Percentiles rank a stretch among this genome's conserved stretches.
phyloP scores from a whole-genome alignment of 2,888 invertebrate species.

The Tupiocoris notatus region DNA sequence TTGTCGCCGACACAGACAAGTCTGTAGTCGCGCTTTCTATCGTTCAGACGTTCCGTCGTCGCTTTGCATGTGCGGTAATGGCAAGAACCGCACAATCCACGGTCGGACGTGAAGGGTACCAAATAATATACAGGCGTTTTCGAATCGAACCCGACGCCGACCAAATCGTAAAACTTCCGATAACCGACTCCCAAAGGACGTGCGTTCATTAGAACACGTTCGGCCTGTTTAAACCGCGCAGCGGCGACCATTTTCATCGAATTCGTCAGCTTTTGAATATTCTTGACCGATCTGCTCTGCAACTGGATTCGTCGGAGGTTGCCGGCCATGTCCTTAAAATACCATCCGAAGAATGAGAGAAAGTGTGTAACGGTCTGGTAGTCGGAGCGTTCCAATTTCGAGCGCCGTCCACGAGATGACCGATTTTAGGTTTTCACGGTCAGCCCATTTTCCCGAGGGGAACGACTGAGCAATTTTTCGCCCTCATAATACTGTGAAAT shows the following conservation, averaged over 20 bases:
- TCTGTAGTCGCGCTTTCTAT: conserved; percentile 10
- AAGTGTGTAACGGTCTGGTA: conserved; percentile 37
- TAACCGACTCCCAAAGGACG: conserved; percentile 44
- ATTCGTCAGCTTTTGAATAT: conserved; percentile 46
- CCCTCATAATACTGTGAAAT: no score
- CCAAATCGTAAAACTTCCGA: conserved; percentile 43
- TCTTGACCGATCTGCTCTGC: conserved; percentile 42
- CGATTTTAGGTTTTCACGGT: no score
- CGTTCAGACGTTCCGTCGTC: neutral
- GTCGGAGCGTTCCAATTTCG: conserved; percentile 15
- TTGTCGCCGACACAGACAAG: conserved; percentile 45
- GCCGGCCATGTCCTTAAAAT: conserved; percentile 38
- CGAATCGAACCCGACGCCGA: neutral
- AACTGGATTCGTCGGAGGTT: conserved; percentile 43
- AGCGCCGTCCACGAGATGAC: neutral
- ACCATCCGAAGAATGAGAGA: conserved; percentile 17
- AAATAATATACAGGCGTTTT: conserved; percentile 31
- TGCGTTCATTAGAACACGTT: conserved; percentile 24
- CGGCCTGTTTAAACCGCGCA: conserved; percentile 36
- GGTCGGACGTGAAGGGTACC: conserved; percentile 46
- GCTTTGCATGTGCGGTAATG: conserved; percentile 36
- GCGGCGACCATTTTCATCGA: conserved; percentile 47
- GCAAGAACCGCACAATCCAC: conserved; percentile 46
- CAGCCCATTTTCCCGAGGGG: no score
- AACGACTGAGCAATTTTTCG: no score